These are phyloP conservation scores for Antheraea mylitta DNA, from an alignment of 1,140 invertebrate species.

Conservation along the genomic window DNA sequence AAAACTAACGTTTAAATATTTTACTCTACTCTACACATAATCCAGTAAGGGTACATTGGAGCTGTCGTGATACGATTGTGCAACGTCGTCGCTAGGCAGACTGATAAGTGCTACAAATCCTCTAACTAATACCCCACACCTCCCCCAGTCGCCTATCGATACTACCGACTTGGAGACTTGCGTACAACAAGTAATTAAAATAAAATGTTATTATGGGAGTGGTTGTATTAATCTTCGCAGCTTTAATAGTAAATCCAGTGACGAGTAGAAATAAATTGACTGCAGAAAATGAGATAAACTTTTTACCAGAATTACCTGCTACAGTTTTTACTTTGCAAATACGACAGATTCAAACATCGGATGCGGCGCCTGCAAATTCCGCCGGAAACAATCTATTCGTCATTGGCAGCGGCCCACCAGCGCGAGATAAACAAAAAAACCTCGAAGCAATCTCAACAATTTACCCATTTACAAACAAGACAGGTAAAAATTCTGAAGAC, in stretches of 20 bases:
- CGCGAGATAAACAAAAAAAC: constrained; percentile 50
- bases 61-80: constrained; percentile 61
- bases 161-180: constrained; percentile 46
- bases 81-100: constrained; percentile 62
- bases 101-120: constrained; percentile 76
- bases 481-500: constrained; percentile 47
- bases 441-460: constrained; percentile 63
- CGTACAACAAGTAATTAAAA: constrained; percentile 35
- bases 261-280: constrained; percentile 34
- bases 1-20: neutral
- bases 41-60: constrained; percentile 59
- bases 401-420: constrained; percentile 35
- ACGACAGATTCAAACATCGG: constrained; percentile 52
- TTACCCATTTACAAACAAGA: constrained; percentile 51
- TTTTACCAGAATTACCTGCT: constrained; percentile 35
- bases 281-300: constrained; percentile 44
- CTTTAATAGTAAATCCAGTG: constrained; percentile 51
- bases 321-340: constrained; percentile 59
- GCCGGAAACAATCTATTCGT: constrained; percentile 66
- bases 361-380: constrained; percentile 51
- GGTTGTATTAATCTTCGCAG: constrained; percentile 42
- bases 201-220: constrained; percentile 41
- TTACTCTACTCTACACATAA: constrained; percentile 53
- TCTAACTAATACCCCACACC: constrained; percentile 54
- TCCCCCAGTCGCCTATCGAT: constrained; percentile 45